A percentile compares a stretch with the other conserved stretches of the same genome.
phyloP scores from a whole-genome alignment of 1,140 invertebrate species.

The Halictus rubicundus region DNA sequence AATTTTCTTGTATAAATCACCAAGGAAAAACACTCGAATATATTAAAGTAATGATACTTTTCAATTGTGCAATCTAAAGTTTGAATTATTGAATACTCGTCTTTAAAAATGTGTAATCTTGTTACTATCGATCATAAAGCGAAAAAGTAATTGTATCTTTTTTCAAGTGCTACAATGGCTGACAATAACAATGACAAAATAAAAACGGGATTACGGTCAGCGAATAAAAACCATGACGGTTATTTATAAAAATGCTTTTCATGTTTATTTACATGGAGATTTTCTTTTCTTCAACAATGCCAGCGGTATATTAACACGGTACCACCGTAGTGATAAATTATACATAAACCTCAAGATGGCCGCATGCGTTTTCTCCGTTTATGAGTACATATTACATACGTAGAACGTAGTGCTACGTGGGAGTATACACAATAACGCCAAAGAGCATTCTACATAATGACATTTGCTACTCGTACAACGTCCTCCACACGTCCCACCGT shows the following conservation, averaged over 20 bases:
- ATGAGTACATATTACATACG: constrained; percentile 34
- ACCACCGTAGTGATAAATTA: constrained; percentile 62
- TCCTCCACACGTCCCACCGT: constrained; percentile 6
- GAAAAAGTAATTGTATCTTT: too few species aligned
- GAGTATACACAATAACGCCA: constrained; percentile 61
- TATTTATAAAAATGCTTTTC: constrained; percentile 75
- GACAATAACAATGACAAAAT: too few species aligned
- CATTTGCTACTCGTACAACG: constrained; percentile 46
- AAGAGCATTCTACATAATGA: constrained; percentile 61
- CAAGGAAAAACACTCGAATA: too few species aligned
- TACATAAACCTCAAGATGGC: constrained; percentile 59
- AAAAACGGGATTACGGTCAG: background rate
- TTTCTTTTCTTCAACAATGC: constrained; percentile 69
- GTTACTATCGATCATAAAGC: too few species aligned
- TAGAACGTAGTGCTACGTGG: constrained; percentile 50
- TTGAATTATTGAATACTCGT: too few species aligned
- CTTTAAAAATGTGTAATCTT: too few species aligned
- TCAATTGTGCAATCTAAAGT: too few species aligned
- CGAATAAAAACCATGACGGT: background rate
- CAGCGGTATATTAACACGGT: constrained; percentile 69
- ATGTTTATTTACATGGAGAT: constrained; percentile 77
- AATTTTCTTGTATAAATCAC: too few species aligned
- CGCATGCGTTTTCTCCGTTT: constrained; percentile 61
- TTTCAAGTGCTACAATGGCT: too few species aligned
- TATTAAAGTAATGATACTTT: too few species aligned